Base-by-base conservation (phyloP, 2,113 vertebrate genomes). In the Martes martes region DNA sequence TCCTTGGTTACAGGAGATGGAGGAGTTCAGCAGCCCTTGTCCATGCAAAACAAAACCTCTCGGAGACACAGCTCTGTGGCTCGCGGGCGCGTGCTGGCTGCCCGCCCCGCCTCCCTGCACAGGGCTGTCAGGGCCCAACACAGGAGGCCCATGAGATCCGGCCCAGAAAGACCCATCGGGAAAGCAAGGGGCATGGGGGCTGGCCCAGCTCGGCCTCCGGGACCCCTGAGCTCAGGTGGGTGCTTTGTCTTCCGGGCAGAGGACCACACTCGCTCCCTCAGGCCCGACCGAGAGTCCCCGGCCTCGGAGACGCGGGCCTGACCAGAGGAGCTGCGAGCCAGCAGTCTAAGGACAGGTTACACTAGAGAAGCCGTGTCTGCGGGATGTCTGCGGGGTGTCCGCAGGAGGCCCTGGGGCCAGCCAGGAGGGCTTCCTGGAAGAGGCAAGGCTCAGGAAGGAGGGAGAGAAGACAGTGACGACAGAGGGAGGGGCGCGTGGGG, bases 11-110 rank as follows among this genome's bases (percentile, higher is more conserved):
- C 7, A 11, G 0, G 28, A 4, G n/a, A 14, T 2, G 21, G 36
- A 69, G 73, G 63, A 28, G 1, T 2, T 39, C 21, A 21, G 28
- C 36, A 14, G 21, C 71, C 36, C 11, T 11, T 2, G 9, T 36
- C 71, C 36, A 6, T 3, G 71, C 11, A 9, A 24, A 11, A 4
- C 7, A 0, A 65, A 33, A 65, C 63, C 31, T 36, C 85, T 15
- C 15, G 14, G 45, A 55, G 2, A 8, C 80, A 26, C 31, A 52
- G 3, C 39, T 6, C 6, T 1, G 21, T 9, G 21, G 14, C 31
- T 26, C 2, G 0, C 0, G 31, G n/a, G 36, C 28, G 11, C 11
- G 10, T 4, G 28, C 73, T 9, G 36, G 36, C 11, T 3, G 71
- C 63, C 63, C 16, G 15, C 63, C 63, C 63, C 28, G 6, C 14